Percentiles rank a stretch among this genome's conserved stretches.
These are phyloP conservation scores for Ardeotis arabs DNA, from an alignment of 2,113 vertebrate genomes.

Conservation along the genomic window DNA sequence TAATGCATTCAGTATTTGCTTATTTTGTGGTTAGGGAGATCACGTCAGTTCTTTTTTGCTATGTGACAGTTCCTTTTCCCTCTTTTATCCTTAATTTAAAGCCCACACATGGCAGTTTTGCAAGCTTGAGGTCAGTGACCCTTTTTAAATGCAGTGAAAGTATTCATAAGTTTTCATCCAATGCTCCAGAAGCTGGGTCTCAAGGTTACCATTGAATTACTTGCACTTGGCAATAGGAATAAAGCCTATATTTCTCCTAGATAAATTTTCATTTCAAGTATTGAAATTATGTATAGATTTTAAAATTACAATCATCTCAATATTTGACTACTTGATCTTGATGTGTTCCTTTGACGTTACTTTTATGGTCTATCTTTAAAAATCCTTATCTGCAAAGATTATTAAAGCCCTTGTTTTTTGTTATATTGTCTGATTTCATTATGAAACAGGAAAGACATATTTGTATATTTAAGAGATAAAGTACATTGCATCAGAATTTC, in stretches of 20 bases:
- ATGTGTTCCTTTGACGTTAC: neutral
- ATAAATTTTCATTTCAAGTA: neutral
- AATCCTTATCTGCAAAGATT: neutral
- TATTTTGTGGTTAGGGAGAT: neutral
- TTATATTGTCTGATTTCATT: neutral
- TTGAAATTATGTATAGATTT: neutral
- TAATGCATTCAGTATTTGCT: neutral
- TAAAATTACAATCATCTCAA: neutral
- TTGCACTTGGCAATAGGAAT: neutral
- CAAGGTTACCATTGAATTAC: neutral
- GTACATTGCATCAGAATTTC: neutral
- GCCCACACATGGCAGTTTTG: neutral
- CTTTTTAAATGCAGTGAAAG: neutral
- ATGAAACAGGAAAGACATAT: neutral
- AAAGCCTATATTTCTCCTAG: neutral
- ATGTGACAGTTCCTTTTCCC: neutral
- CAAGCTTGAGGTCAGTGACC: neutral
- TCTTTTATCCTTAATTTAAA: slow-evolving; percentile 9
- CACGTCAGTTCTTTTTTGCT: neutral
- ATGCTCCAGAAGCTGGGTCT: neutral
- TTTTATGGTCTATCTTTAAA: neutral
- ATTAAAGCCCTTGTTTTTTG: neutral
- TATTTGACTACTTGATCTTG: neutral
- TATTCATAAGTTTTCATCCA: neutral
- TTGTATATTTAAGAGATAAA: neutral